These are phyloP conservation scores for Atractosteus spatula DNA, from an alignment of 2,113 vertebrate species.

Conservation along the genomic window DNA sequence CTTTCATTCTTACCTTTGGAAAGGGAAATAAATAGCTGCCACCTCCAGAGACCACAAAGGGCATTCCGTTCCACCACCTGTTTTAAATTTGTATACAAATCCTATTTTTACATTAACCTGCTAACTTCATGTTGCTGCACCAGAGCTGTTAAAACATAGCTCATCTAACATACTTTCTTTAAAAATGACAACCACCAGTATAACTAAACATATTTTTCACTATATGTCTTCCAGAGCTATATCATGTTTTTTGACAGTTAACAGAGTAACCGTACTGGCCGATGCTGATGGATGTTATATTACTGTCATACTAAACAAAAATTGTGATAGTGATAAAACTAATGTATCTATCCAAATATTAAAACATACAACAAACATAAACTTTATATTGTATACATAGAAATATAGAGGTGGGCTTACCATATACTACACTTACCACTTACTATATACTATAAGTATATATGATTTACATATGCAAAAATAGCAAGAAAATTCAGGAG, in stretches of 20 bases:
- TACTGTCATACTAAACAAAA: too few relatives aligned
- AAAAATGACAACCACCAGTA: background rate
- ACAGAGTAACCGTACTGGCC: too few relatives aligned
- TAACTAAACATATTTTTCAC: background rate
- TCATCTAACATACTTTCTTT: background rate
- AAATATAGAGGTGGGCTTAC: too few relatives aligned
- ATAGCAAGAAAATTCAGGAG: too few relatives aligned
- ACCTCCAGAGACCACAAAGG: background rate
- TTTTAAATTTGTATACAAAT: constrained; percentile 1
- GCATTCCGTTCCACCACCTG: background rate
- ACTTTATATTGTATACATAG: too few relatives aligned
- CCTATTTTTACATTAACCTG: background rate
- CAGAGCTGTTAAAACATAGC: background rate
- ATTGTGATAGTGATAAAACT: too few relatives aligned
- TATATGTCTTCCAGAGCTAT: background rate
- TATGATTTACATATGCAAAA: too few relatives aligned
- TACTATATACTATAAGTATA: too few relatives aligned
- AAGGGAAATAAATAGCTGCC: constrained; percentile 23
- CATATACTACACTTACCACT: too few relatives aligned
- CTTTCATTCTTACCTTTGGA: background rate
- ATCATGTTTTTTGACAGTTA: background rate
- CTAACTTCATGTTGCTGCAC: background rate
- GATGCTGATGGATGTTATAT: too few relatives aligned
- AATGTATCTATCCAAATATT: too few relatives aligned
- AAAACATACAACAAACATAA: too few relatives aligned